A percentile compares a stretch with the other conserved stretches of the same genome.
Evolutionary conservation across 2,113 vertebrate genomes (phyloP).

Genomic region (Heloderma charlesbogerti): DNA sequence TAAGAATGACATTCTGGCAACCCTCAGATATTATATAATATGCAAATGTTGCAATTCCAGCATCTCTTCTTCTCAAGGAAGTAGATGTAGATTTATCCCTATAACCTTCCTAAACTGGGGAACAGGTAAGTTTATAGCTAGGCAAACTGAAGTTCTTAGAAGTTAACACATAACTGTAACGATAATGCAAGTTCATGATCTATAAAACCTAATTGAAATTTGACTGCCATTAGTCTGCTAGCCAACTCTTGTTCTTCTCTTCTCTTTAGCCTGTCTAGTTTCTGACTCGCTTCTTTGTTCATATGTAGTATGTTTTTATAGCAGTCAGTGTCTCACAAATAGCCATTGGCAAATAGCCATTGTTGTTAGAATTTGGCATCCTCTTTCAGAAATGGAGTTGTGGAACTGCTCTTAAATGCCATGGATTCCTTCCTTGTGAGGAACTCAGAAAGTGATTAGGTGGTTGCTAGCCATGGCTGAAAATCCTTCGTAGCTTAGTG

Average conservation of each 20-base stretch:
- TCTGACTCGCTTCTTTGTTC: conserved; percentile 4
- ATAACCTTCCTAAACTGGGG: conserved; percentile 59
- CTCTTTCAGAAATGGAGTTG: background rate
- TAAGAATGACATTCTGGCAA: conserved; percentile 64
- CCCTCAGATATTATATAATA: conserved; percentile 37
- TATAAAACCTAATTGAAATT: background rate
- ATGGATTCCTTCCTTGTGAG: background rate
- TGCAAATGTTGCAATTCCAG: conserved; percentile 62
- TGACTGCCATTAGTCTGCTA: background rate
- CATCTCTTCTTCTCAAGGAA: conserved; percentile 62
- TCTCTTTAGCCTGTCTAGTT: background rate
- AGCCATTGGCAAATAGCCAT: no score
- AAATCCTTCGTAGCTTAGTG: background rate
- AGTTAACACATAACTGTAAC: conserved; percentile 39
- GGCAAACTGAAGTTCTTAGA: conserved; percentile 45
- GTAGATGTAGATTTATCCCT: conserved; percentile 66
- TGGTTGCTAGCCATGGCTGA: background rate
- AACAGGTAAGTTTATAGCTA: conserved; percentile 62
- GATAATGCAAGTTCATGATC: background rate
- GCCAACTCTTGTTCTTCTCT: background rate
- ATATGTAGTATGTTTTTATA: background rate
- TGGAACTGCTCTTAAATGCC: background rate
- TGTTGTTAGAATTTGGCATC: background rate
- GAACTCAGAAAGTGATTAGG: background rate
- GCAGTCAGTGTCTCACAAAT: background rate